Base-by-base conservation (phyloP, 2,888 invertebrate species). In the Andrena chrysosceles region DNA sequence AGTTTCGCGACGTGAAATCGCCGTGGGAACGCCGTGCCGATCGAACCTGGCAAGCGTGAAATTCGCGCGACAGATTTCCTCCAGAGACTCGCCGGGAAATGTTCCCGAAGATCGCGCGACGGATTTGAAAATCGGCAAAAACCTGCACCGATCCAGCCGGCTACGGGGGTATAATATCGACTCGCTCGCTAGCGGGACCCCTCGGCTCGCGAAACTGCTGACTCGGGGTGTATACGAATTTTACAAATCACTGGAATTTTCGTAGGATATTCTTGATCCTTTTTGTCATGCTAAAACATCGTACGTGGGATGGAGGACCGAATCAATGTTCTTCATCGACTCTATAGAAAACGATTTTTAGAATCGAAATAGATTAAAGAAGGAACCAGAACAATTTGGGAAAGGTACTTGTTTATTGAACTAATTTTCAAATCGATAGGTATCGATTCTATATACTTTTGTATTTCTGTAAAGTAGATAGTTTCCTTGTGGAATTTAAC, bases 1-100 rank as follows among this genome's bases (percentile, higher is more conserved):
- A 88, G 88, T 88, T 88, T 87, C 81, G 87, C 81, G 80, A 88
- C 85, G 88, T 42, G 86, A 86, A 87, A 88, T 88, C 87, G 83
- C 83, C 88, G 83, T 88, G 88, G 88, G 88, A 88, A 86, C 85
- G 78, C 81, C 82, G 88, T 75, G 56, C 67, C 83, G 82, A 88
- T 83, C 86, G 83, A 81, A 76, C 72, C 81, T 26, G 74, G 71
- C 69, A 89, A 80, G 82, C 81, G 85, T 86, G 88, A 87, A 88
- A 85, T 87, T 88, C 86, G 79, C 83, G 62, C 84, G 87, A 88
- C 88, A 88, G 87, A 88, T 87, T 87, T 86, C 23, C 88, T 85
- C 87, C 52, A 20, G 88, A 81, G 88, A 87, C 88, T 78, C 73
- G 70, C 62, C 68, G 77, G 70, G 69, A 80, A 87, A 79, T 73